These are phyloP conservation scores for Tetramorium parvispinum DNA, from an alignment of 1,140 invertebrate genomes.

Conservation along the genomic window DNA sequence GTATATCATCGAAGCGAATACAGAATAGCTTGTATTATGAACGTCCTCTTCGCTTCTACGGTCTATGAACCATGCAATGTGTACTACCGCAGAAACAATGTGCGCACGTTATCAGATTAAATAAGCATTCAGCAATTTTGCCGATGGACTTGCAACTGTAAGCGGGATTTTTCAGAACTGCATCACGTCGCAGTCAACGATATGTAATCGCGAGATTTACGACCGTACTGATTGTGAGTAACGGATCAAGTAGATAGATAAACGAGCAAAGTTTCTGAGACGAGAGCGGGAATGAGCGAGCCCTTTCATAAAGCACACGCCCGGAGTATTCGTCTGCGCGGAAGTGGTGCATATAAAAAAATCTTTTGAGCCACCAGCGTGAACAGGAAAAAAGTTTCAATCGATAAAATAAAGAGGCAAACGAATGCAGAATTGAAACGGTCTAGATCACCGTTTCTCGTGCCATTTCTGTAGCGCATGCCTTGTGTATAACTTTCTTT, in stretches of 20 bases:
- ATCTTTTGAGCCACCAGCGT: neutral
- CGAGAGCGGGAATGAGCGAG: conserved; percentile 53
- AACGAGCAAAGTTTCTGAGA: conserved; percentile 67
- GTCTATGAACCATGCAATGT: neutral
- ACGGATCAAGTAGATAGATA: conserved; percentile 53
- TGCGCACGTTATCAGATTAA: neutral
- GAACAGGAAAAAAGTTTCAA: conserved; percentile 39
- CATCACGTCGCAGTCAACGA: neutral
- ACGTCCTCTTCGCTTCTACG: neutral
- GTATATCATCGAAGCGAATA: neutral
- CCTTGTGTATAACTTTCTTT: neutral
- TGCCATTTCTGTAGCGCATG: neutral
- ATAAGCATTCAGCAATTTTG: conserved; percentile 34
- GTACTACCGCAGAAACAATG: neutral
- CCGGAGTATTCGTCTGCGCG: neutral
- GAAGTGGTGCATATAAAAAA: neutral
- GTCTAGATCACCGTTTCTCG: conserved; percentile 22
- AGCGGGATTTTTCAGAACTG: conserved; percentile 28
- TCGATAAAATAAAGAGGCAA: conserved; percentile 25
- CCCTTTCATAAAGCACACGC: conserved; percentile 40
- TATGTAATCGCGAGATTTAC: conserved; percentile 57
- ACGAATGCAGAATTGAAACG: conserved; percentile 22
- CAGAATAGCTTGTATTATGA: neutral
- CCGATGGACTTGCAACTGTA: neutral
- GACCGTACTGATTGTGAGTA: conserved; percentile 27